These are phyloP conservation scores for Acestrorhynchus altus DNA, from an alignment of 2,797 vertebrate genomes.

Conservation along the genomic window DNA sequence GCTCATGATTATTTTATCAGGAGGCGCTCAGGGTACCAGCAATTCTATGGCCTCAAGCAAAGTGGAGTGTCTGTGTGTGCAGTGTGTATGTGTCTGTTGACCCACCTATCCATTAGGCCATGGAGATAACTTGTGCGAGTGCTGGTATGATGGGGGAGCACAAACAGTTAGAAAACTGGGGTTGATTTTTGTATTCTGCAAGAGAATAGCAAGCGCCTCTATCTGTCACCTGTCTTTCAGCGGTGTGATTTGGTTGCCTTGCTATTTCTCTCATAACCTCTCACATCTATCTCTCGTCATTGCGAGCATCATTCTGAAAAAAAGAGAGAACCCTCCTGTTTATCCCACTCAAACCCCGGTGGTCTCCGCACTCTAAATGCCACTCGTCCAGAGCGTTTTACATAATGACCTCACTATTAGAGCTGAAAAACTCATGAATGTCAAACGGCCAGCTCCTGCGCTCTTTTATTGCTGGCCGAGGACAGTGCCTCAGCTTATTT, in stretches of 20 bases:
- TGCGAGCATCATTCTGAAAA: background rate
- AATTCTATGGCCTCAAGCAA: background rate
- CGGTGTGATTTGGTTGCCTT: background rate
- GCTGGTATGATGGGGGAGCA: background rate
- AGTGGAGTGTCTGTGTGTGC: background rate
- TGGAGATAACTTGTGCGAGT: background rate
- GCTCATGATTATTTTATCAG: background rate
- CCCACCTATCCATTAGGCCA: too few relatives aligned
- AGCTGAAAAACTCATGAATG: conserved; percentile 3
- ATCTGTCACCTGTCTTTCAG: background rate
- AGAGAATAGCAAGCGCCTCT: background rate
- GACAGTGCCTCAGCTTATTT: background rate
- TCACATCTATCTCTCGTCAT: background rate
- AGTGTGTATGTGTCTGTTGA: background rate
- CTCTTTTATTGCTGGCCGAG: background rate
- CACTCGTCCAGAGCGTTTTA: background rate
- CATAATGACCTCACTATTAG: background rate
- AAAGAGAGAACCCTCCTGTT: background rate
- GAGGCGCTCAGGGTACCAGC: background rate
- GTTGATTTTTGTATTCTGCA: background rate
- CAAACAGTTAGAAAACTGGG: background rate
- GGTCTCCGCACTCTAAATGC: background rate
- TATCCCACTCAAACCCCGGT: background rate
- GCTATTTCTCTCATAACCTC: background rate
- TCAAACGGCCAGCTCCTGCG: background rate